Base-by-base conservation (phyloP, 2,797 vertebrate genomes). In the Molossus molossus region DNA sequence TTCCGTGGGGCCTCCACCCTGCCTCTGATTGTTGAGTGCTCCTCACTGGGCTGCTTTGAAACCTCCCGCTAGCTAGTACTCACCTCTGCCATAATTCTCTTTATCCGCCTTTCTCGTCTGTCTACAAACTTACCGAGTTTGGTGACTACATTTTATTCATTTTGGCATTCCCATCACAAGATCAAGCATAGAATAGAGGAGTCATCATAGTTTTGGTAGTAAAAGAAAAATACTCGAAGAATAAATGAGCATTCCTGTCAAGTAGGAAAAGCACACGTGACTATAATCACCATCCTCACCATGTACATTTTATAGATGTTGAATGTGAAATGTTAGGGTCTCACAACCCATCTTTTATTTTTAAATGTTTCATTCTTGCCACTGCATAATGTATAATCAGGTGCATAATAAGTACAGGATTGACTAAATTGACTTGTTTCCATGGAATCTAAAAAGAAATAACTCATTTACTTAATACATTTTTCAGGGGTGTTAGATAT, bases 341-440 rank as follows among this genome's bases (percentile, higher is more conserved):
- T 60, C 55, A 64, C 17, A 79, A 21, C 3, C 25, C 29, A 55
- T 72, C 48, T 94, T 92, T 27, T 81, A 45, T 65, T 77, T 92
- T 90, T 88, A 95, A 94, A 33, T 81, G 45, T 76, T 1, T 86
- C 67, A 20, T 57, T 81, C 45, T 84, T 80, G 7, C 15, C 45
- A 55, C 9, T 84, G 1, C 15, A 45, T 67, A 55, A 79, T 48
- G 9, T 40, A 87, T 45, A 90, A 87, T 69, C n/a, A 37, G 11
- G 15, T 69, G 48, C 10, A 75, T 48, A 65, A 37, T 45, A 91
- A 83, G 76, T n/a, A 40, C 0, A 75, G 21, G 88, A 67, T 13
- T 85, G 27, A 37, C 55, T 55, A 67, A 58, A 64, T 14, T 72
- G 20, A 75, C 20, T 64, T 48, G 9, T 73, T 85, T 70, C 21